A percentile compares a stretch with the other conserved stretches of the same genome.
Conservation (phyloP, 2,113 vertebrate species). For the Crotalus helleri region DNA sequence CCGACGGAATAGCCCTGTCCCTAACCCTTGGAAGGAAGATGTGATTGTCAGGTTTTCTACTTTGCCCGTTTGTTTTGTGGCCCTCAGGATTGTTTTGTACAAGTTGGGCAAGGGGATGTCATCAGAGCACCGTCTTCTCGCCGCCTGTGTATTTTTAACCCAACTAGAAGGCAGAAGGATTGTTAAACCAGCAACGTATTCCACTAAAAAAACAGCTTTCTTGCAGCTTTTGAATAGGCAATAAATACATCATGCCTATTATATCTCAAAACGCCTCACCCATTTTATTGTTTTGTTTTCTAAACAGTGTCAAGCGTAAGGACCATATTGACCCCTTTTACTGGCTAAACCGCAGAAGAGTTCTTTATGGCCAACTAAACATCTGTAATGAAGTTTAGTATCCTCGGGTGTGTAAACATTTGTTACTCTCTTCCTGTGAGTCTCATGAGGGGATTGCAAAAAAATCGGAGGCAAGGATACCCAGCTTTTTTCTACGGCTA, state of each 20-base stretch:
- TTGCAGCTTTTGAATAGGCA: slow-evolving; percentile 49
- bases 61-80: neutral
- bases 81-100: slow-evolving; percentile 48
- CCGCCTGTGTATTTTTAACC: slow-evolving; percentile 21
- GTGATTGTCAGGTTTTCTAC: neutral
- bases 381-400: slow-evolving; percentile 49
- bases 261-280: slow-evolving; percentile 41
- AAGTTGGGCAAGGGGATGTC: slow-evolving; percentile 43
- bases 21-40: neutral
- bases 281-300: slow-evolving; percentile 55
- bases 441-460: slow-evolving; percentile 18
- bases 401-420: neutral
- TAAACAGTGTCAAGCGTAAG: slow-evolving; percentile 54
- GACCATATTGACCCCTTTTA: slow-evolving; percentile 55
- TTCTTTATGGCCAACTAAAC: slow-evolving; percentile 49
- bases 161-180: slow-evolving; percentile 46
- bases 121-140: slow-evolving; percentile 38
- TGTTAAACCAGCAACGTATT: slow-evolving; percentile 52
- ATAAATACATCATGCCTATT: slow-evolving; percentile 56
- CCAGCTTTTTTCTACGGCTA: neutral
- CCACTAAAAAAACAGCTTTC: slow-evolving; percentile 64
- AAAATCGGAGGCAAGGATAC: slow-evolving; percentile 13
- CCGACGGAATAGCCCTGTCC: neutral
- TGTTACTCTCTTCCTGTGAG: slow-evolving; percentile 3
- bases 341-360: slow-evolving; percentile 51